Evolutionary conservation across 2,797 vertebrate species (phyloP), one percentile per base, ranked within the genome.

Genomic region (Cossypha caffra): DNA sequence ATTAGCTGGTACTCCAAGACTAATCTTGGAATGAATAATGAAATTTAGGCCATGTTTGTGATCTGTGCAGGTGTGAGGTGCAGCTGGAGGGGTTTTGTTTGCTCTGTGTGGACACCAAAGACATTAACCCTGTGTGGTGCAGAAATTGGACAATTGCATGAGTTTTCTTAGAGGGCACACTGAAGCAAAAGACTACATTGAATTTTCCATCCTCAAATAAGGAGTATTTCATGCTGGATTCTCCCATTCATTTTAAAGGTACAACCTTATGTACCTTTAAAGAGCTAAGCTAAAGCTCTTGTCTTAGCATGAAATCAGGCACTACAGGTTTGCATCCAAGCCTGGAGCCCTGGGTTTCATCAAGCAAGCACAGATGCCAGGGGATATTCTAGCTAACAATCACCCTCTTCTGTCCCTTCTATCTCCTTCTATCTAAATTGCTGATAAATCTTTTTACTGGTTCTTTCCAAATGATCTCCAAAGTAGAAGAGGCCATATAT

Each of bases 241-340:
- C 21, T 50, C 29, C 10, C 6, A 8, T 28, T 83, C 1, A 1
- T 80, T 86, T 61, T 54, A 47, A 77, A 73, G 31, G 11, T 13
- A 31, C 0, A 3, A 8, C 18, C 11, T 66, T 12, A 16, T 33
- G 13, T 0, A 16, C 7, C 20, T 72, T 61, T 54, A 38, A 84
- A 57, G 28, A 81, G 18, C 33, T 55, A 17, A 87, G 11, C 42
- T 89, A 9, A 63, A 68, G 11, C n/a, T 80, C 28, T 74, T 71
- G 16, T 24, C 7, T 78, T 43, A 54, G 38, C 11, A 13, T 24
- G 51, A 87, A 76, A 62, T 47, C 45, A 40, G 26, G 25, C 35
- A 5, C 29, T 57, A 3, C 13, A 66, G 18, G 16, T 77, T 69
- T 86, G 25, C 15, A 83, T 28, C 52, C 40, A 40, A 61, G 21